Evolutionary conservation across 92 coral and sea anemone species (phyloP).

Genomic region (Plumapathes pennacea): DNA sequence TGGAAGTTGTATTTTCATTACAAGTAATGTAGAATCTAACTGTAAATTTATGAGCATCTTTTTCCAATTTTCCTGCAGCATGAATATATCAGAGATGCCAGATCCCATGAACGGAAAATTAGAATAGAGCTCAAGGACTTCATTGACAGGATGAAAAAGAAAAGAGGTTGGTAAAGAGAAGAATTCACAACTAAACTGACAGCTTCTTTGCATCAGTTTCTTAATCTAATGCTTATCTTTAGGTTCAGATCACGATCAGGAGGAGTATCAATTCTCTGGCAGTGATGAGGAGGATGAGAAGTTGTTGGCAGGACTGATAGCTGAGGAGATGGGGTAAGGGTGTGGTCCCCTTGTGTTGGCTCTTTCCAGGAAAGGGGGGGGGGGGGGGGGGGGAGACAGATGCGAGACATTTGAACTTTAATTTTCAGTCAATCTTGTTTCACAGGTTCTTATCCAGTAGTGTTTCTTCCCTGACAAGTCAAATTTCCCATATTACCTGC

Average conservation of each 20-base stretch:
- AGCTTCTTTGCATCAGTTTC: background rate
- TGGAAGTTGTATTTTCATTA: no score
- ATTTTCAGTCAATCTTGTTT: no score
- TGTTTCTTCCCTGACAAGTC: background rate
- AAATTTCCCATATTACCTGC: background rate
- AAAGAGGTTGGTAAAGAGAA: conserved; percentile 70
- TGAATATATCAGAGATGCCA: conserved; percentile 92
- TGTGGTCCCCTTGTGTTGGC: no score
- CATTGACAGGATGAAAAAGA: conserved; percentile 96
- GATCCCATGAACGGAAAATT: conserved; percentile 90
- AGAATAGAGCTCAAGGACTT: conserved; percentile 96
- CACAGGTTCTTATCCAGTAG: no score
- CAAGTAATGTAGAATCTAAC: no score
- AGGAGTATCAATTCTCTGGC: conserved; percentile 91
- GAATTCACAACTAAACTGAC: background rate
- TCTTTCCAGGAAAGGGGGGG: background rate
- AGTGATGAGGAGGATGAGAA: conserved; percentile 99
- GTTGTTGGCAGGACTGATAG: conserved; percentile 90
- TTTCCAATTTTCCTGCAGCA: conserved; percentile 87
- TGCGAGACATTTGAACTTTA: no score
- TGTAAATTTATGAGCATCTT: no score
- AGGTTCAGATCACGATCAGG: conserved; percentile 78
- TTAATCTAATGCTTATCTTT: conserved; percentile 30
- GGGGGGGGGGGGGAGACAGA: no score
- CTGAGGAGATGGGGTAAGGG: conserved; percentile 98